A percentile compares a stretch with the other conserved stretches of the same genome.
Evolutionary conservation across 2,113 vertebrate genomes (phyloP).

Genomic region (Otus sunia): DNA sequence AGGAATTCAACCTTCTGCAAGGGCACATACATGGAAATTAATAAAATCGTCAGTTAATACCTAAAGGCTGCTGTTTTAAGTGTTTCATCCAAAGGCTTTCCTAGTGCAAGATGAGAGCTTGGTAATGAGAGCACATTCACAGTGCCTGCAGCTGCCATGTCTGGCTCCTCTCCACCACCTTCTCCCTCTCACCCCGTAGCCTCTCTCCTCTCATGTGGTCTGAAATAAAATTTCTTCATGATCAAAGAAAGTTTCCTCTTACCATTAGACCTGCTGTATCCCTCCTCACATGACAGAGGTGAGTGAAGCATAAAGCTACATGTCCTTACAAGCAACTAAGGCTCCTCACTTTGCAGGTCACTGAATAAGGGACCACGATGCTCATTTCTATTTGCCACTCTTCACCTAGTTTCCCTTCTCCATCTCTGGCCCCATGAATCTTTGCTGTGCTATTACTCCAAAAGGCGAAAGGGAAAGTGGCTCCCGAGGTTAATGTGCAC

Average conservation of each 20-base stretch:
- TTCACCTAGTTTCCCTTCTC: not conserved
- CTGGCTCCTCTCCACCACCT: not conserved
- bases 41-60: conserved; percentile 29
- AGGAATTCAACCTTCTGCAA: conserved; percentile 34
- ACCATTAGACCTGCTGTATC: not conserved
- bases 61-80: conserved; percentile 19
- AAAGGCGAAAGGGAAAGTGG: not conserved
- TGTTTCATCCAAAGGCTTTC: not conserved
- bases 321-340: not conserved
- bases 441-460: not conserved
- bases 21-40: conserved; percentile 2
- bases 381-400: not conserved
- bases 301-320: not conserved
- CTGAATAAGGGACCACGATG: fast-evolving
- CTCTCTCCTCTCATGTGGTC: not conserved
- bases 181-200: not conserved
- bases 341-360: not conserved
- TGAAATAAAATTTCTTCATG: not conserved
- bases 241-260: not conserved
- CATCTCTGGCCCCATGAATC: not conserved
- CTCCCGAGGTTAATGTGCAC: not conserved
- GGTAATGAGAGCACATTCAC: not conserved
- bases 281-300: not conserved
- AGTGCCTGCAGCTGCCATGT: not conserved
- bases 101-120: not conserved